Percentiles rank a stretch among this genome's conserved stretches.
Evolutionary conservation across 2,888 invertebrate genomes (phyloP).

Genomic region (Ectemnius lituratus): DNA sequence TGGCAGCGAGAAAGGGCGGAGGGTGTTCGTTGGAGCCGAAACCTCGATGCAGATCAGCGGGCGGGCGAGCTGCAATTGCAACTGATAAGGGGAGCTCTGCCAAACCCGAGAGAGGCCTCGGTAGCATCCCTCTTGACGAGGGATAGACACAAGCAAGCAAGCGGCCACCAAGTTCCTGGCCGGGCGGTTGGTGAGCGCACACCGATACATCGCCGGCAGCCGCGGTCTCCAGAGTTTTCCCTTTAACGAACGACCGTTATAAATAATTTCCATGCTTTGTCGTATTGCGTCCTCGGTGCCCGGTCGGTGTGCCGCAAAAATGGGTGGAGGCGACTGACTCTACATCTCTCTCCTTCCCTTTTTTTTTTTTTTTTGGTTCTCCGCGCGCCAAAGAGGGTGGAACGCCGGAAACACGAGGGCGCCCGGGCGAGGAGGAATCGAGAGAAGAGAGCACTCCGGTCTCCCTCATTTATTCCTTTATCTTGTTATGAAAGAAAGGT

Average conservation of each 20-base stretch:
- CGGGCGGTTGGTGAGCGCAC: constrained; percentile 8
- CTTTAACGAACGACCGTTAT: constrained; percentile 71
- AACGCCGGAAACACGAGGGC: constrained; percentile 18
- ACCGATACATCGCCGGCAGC: constrained; percentile 8
- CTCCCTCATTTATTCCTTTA: constrained; percentile 55
- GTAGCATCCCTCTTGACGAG: constrained; percentile 41
- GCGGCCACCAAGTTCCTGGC: constrained; percentile 18
- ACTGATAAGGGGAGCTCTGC: constrained; percentile 60
- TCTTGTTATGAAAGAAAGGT: constrained; percentile 54
- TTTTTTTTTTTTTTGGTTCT: constrained; percentile 31
- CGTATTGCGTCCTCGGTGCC: constrained; percentile 57
- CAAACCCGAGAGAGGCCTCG: constrained; percentile 50
- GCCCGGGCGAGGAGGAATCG: not conserved
- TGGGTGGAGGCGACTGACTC: constrained; percentile 27
- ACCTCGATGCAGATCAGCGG: constrained; percentile 24
- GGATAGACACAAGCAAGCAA: constrained; percentile 3
- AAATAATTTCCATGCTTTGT: constrained; percentile 69
- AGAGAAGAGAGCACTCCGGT: constrained; percentile 25
- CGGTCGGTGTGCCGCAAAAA: constrained; percentile 50
- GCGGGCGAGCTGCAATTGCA: constrained; percentile 38
- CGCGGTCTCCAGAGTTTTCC: constrained; percentile 58
- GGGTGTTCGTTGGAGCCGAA: constrained; percentile 17
- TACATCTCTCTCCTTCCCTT: constrained; percentile 19
- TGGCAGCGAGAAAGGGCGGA: constrained; percentile 21
- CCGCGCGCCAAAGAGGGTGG: constrained; percentile 51